Base-by-base conservation (phyloP, 2,797 vertebrate genomes). In the Oceanodroma leucorhoa region DNA sequence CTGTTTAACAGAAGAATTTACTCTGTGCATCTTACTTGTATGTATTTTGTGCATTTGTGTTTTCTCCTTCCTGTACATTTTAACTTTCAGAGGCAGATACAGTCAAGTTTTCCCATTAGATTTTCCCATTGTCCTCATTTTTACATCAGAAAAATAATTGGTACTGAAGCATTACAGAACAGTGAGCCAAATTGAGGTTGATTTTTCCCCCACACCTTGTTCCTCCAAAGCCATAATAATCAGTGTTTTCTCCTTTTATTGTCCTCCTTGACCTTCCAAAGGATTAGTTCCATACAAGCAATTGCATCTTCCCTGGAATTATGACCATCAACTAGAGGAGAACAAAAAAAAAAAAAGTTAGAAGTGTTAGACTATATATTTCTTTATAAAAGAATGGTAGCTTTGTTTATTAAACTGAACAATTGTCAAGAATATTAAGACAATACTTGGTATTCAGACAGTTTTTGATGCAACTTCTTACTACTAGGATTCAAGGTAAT, bases 231-330 rank as follows among this genome's bases (percentile, higher is more conserved):
- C 14, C 12, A 40, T 21, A 64, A 53, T 17, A 60, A 55, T 96
- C 90, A 97, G 91, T 17, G 92, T 97, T 98, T 98, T 92, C 97
- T 98, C n/a, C 95, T 86, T 98, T 98, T 98, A n/a, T 97, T 96
- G 69, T 98, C 98, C 83, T 98, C 97, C 94, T 98, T 99, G n/a
- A 98, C 88, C 89, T 98, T 98, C 98, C 98, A 98, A 46, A 99
- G 93, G 95, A 98, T 98, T 20, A 99, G 98, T 83, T 99, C 98
- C 98, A 99, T 98, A 90, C 97, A 98, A 38, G 98, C 97, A 6
- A 89, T 54, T 48, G 98, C 98, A 43, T 98, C 98, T 58, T 98
- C 98, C 55, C 94, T 98, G 55, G 98, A 98, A 96, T 98, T 97
- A 32, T 98, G 98, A 57, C 98, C 98, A 92, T 58, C 95, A 94